Evolutionary conservation across 2,888 invertebrate genomes (phyloP).

Genomic region (Platycheirus albimanus): DNA sequence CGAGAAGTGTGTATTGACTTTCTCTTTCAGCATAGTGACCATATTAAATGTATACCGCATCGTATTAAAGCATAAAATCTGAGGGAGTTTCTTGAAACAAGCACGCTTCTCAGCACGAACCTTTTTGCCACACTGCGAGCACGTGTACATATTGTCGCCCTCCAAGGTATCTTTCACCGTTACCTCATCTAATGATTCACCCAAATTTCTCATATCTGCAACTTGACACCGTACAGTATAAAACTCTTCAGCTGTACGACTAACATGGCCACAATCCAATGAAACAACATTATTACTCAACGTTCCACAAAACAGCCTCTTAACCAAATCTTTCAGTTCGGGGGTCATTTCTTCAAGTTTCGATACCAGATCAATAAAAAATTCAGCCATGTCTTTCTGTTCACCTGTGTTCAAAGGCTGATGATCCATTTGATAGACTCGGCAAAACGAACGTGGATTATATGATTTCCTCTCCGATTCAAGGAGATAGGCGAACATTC

Average conservation of each 20-base stretch:
- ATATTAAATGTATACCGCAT: constrained; percentile 99
- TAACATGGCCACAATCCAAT: constrained; percentile 96
- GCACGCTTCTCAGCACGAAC: constrained; percentile 97
- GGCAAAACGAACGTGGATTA: constrained; percentile 97
- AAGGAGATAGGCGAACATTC: constrained; percentile 97
- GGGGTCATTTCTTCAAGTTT: constrained; percentile 98
- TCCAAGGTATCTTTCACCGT: constrained; percentile 98
- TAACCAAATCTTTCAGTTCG: constrained; percentile 93
- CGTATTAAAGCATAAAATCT: constrained; percentile 97
- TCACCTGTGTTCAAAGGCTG: constrained; percentile 97
- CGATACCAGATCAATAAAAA: constrained; percentile 97
- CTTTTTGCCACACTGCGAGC: constrained; percentile 97
- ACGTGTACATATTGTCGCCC: constrained; percentile 99
- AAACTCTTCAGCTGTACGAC: constrained; percentile 96
- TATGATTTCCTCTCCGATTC: constrained; percentile 98
- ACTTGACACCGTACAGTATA: constrained; percentile 98
- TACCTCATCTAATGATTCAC: constrained; percentile 97
- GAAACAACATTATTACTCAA: constrained; percentile 98
- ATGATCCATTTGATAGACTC: constrained; percentile 98
- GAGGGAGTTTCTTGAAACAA: constrained; percentile 96
- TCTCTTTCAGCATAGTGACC: constrained; percentile 98
- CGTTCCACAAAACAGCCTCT: constrained; percentile 95
- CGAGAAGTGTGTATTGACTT: constrained; percentile 98
- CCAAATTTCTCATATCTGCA: constrained; percentile 97
- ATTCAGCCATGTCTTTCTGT: constrained; percentile 99